These are phyloP conservation scores for Ceriagrion tenellum DNA, from an alignment of 2,888 invertebrate species.

Conservation along the genomic window DNA sequence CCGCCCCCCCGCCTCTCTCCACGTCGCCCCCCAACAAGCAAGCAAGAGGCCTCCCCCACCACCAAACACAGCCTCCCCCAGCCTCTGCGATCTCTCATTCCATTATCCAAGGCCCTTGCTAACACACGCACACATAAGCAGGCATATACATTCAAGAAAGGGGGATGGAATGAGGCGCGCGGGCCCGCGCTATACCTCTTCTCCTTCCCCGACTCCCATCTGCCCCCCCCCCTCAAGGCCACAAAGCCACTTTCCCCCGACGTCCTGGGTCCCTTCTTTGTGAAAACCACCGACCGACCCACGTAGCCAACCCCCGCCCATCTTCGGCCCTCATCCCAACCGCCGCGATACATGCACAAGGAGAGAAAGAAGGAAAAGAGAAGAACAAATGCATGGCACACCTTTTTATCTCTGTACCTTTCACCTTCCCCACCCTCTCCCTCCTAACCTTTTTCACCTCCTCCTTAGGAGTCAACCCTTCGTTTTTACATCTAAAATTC, in stretches of 20 bases:
- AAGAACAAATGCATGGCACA: not conserved
- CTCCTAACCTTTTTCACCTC: not conserved
- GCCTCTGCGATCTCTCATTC: constrained; percentile 15
- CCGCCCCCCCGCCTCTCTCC: not conserved
- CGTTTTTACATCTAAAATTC: not conserved
- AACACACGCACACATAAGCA: not conserved
- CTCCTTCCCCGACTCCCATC: not conserved
- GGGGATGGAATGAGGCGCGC: not conserved
- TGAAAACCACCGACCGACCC: not conserved
- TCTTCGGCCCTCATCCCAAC: not conserved
- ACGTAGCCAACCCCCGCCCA: not conserved
- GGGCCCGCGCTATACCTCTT: not conserved
- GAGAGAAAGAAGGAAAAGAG: not conserved
- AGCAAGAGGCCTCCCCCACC: not conserved
- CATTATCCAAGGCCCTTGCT: constrained; percentile 14
- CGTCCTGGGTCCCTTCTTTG: not conserved
- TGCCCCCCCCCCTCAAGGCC: not conserved
- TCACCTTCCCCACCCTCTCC: not conserved
- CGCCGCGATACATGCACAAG: not conserved
- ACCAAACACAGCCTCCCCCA: constrained; percentile 8
- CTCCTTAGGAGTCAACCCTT: not conserved
- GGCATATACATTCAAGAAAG: not conserved
- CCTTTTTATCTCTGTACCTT: not conserved
- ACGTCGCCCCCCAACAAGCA: not conserved
- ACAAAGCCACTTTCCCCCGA: constrained; percentile 7